These are phyloP conservation scores for Ellobius talpinus DNA, from an alignment of 2,113 vertebrate species.

Conservation along the genomic window DNA sequence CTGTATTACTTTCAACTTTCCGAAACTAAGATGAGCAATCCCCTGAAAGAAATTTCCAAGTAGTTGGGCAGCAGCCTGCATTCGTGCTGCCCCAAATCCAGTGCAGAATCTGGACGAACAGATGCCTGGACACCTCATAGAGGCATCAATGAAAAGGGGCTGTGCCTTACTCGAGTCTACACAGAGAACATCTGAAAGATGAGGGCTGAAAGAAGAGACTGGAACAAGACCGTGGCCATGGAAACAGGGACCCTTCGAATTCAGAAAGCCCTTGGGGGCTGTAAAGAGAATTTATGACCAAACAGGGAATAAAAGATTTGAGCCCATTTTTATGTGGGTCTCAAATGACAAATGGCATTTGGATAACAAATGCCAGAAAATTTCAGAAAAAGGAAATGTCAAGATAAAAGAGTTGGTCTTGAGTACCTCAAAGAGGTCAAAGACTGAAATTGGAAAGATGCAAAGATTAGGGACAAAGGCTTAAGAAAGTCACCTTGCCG, in stretches of 20 bases:
- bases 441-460: background rate
- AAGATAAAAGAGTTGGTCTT: background rate
- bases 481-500: background rate
- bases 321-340: constrained; percentile 15
- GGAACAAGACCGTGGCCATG: background rate
- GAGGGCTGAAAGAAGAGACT: background rate
- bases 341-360: constrained; percentile 48
- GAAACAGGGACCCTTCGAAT: background rate
- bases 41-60: background rate
- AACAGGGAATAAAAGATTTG: background rate
- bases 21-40: background rate
- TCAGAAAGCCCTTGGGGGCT: background rate
- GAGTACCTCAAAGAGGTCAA: background rate
- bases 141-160: background rate
- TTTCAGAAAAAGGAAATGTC: background rate
- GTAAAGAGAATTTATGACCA: background rate
- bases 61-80: too few species aligned
- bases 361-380: constrained; percentile 14
- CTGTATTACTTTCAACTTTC: background rate
- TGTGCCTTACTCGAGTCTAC: background rate
- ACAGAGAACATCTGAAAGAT: background rate
- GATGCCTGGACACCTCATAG: background rate
- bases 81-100: background rate
- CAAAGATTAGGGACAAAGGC: background rate
- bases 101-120: background rate